Conservation (phyloP, 2,797 vertebrate genomes). For the Xyrichtys novacula region DNA sequence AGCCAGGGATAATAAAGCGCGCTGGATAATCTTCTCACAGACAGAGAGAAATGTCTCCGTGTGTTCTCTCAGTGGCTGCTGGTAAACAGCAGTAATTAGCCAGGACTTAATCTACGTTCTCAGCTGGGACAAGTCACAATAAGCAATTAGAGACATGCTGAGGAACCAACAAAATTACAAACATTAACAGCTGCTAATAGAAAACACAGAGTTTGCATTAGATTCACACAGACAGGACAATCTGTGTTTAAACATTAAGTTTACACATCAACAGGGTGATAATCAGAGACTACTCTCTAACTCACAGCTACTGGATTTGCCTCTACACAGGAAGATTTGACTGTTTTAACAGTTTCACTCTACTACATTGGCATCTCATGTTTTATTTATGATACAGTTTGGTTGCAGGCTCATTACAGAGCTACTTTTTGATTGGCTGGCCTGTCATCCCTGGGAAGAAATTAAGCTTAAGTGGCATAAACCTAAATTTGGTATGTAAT, state of each 20-base stretch:
- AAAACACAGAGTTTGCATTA: conserved; percentile 49
- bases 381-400: background rate
- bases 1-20: conserved; percentile 16
- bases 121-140: conserved; percentile 65
- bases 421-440: background rate
- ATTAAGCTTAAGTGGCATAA: background rate
- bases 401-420: background rate
- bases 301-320: background rate
- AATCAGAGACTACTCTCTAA: background rate
- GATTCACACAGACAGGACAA: background rate
- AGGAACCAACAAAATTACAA: conserved; percentile 55
- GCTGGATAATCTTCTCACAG: background rate
- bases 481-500: background rate
- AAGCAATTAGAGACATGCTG: conserved; percentile 60
- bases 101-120: conserved; percentile 59
- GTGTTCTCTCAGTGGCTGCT: conserved; percentile 34
- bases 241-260: conserved; percentile 52
- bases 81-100: conserved; percentile 64
- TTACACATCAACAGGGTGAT: conserved; percentile 19
- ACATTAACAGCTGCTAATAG: conserved; percentile 55
- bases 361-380: no score
- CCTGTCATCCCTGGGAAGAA: background rate
- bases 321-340: no score
- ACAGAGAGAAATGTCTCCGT: background rate
- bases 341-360: no score